Evolutionary conservation across 2,113 vertebrate genomes (phyloP), one percentile per base, ranked within the genome.

Genomic region (Lipophrys pholis): DNA sequence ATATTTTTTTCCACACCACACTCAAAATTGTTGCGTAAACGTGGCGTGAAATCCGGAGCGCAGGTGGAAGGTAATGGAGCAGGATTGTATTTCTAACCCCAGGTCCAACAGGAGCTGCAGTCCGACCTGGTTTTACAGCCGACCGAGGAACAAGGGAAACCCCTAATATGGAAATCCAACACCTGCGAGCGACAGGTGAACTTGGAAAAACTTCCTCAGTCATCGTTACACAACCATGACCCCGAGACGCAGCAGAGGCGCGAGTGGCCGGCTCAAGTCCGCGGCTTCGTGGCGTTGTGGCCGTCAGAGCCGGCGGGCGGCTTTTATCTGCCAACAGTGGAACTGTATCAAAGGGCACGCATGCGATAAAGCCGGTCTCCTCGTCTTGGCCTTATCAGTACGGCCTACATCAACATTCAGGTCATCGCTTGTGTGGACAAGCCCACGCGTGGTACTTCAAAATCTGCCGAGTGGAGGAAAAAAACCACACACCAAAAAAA

Each of bases 271-370:
- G 82, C 68, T 85, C 72, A 70, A 80, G 86, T 85, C 82, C 85
- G 75, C 69, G 12, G 5, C 5, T 49, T 39, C 60, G 21, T 8
- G 6, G 30, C 51, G n/a, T 56, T 46, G 53, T 1, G 41, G 68
- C 64, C 49, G n/a, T 43, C 6, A 6, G 46, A 14, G 64, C 8
- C 67, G 64, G 84, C 71, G 0, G 41, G n/a, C 1, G 0, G 14
- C 87, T 94, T 94, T 94, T 82, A 93, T 91, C 78, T 42, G 60
- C 75, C 68, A 56, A 55, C 77, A 84, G 81, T 71, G 78, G 81
- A 87, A 83, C 81, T 8, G 46, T 90, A 90, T 89, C 93, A 92
- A 90, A 94, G 92, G 84, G 53, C 88, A 87, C 39, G 3, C 46
- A 80, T 83, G 86, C 84, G 84, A 89, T 88, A 92, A 93, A 90